Evolutionary conservation across 1,140 invertebrate genomes (phyloP).

Genomic region (Saccostrea cuccullata): DNA sequence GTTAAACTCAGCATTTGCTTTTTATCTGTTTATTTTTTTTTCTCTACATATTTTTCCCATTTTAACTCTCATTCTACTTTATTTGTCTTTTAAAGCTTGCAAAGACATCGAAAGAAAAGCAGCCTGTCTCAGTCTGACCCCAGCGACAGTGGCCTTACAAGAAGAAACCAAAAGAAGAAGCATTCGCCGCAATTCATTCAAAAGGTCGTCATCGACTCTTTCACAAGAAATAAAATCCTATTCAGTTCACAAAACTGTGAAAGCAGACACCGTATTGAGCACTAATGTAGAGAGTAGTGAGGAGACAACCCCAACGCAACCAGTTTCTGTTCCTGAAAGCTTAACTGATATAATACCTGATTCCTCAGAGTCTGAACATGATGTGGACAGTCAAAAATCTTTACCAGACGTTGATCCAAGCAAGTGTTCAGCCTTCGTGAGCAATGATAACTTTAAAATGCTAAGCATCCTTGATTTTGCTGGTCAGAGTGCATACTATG

Average conservation of each 20-base stretch:
- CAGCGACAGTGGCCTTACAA: background rate
- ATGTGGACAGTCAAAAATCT: background rate
- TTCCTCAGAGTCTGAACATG: background rate
- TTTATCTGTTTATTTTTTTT: background rate
- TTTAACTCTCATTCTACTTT: background rate
- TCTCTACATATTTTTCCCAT: background rate
- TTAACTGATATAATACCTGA: background rate
- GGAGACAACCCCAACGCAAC: background rate
- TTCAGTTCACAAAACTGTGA: background rate
- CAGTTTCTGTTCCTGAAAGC: background rate
- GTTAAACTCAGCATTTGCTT: background rate
- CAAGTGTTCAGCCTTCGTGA: background rate
- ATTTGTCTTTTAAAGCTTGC: background rate
- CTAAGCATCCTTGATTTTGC: background rate
- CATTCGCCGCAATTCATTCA: background rate
- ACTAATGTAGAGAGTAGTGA: background rate
- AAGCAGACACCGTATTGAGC: background rate
- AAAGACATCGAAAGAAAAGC: background rate
- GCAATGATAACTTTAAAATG: background rate
- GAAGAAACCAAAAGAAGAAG: background rate
- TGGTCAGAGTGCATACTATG: slow-evolving; percentile 5
- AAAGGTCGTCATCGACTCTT: background rate
- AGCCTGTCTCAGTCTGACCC: background rate
- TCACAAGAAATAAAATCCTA: background rate
- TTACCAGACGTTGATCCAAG: background rate